phyloP scores from a whole-genome alignment of 1,140 invertebrate genomes.

The Drosophila nigrodunni region DNA sequence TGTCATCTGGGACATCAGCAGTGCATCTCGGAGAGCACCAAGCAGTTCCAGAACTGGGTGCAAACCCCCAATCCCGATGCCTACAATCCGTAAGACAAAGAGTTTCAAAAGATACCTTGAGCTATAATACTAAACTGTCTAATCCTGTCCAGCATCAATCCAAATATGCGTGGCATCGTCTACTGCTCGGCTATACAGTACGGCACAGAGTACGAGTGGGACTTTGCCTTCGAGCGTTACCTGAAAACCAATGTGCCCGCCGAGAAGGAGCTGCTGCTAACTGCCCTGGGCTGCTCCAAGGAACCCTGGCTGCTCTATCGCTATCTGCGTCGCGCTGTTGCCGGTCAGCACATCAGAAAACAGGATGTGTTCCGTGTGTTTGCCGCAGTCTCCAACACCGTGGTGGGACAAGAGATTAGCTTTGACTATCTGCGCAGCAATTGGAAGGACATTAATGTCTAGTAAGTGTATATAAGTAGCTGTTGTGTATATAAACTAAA shows the following conservation, averaged over 20 bases:
- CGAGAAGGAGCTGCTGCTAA: conserved; percentile 90
- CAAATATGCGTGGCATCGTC: conserved; percentile 91
- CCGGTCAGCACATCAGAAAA: conserved; percentile 91
- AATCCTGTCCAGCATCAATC: conserved; percentile 87
- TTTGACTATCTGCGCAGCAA: conserved; percentile 91
- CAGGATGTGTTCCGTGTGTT: conserved; percentile 92
- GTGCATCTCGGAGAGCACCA: conserved; percentile 89
- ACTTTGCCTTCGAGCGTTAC: conserved; percentile 93
- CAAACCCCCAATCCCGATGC: conserved; percentile 88
- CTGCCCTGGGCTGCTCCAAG: conserved; percentile 91
- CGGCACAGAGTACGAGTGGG: conserved; percentile 93
- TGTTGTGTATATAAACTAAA: neutral
- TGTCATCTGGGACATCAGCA: conserved; percentile 89
- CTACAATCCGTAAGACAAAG: conserved; percentile 88
- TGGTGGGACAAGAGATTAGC: conserved; percentile 90
- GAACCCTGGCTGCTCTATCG: conserved; percentile 91
- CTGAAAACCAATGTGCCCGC: conserved; percentile 89
- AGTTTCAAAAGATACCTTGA: conserved; percentile 29
- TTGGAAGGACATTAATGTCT: conserved; percentile 89
- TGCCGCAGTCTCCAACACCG: conserved; percentile 88
- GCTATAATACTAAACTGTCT: neutral
- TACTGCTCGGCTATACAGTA: conserved; percentile 93
- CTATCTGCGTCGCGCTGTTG: conserved; percentile 90
- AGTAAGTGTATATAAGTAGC: conserved; percentile 86
- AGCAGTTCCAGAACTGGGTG: conserved; percentile 90